These are phyloP conservation scores for Orthosia cruda DNA, from an alignment of 2,888 invertebrate genomes.

Conservation along the genomic window DNA sequence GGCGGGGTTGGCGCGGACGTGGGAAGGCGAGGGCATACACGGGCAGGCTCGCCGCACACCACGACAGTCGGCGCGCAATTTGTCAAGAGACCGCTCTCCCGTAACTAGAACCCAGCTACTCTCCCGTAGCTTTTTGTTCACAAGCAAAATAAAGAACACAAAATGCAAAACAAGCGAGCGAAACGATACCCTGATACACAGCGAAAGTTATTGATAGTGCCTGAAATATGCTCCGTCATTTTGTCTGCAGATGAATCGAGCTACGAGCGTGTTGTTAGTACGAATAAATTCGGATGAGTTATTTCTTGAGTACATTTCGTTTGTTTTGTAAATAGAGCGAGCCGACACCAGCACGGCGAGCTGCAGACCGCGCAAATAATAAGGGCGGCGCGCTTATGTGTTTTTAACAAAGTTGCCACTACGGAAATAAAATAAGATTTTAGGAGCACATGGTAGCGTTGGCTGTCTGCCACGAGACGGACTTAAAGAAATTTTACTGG, in stretches of 20 bases:
- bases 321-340: conserved; percentile 73
- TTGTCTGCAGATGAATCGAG: conserved; percentile 78
- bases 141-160: conserved; percentile 68
- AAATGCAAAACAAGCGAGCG: conserved; percentile 73
- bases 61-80: conserved; percentile 73
- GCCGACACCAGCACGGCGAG: conserved; percentile 53
- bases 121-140: conserved; percentile 70
- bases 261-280: conserved; percentile 75
- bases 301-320: conserved; percentile 68
- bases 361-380: conserved; percentile 50
- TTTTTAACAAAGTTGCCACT: conserved; percentile 77
- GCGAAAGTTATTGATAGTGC: conserved; percentile 77
- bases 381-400: conserved; percentile 65
- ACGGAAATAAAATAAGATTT: conserved; percentile 78
- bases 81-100: conserved; percentile 76
- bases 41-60: conserved; percentile 55
- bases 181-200: conserved; percentile 74
- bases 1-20: background rate
- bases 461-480: conserved; percentile 84
- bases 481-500: conserved; percentile 87
- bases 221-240: conserved; percentile 79
- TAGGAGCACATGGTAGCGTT: conserved; percentile 81
- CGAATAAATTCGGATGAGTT: conserved; percentile 55
- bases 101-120: conserved; percentile 63
- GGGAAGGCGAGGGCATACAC: background rate